A percentile compares a stretch with the other conserved stretches of the same genome.
Conservation (phyloP, 2,797 vertebrate genomes). For the Eidolon dupreanum region DNA sequence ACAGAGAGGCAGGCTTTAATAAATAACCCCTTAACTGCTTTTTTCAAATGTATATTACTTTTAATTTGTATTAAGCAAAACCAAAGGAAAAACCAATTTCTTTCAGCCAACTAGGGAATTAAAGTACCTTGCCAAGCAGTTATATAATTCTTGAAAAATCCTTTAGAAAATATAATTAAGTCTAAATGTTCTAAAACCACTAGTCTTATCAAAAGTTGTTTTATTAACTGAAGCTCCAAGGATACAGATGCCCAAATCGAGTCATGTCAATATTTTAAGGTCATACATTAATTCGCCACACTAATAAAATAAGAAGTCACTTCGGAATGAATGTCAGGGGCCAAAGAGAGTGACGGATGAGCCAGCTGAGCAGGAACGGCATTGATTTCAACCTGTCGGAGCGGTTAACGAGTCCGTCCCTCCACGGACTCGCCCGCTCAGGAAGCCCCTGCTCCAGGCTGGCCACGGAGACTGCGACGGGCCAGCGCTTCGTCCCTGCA, state of each 20-base stretch:
- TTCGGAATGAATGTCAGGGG: neutral
- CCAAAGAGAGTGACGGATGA: neutral
- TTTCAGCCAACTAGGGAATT: constrained; percentile 69
- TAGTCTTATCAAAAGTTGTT: constrained; percentile 69
- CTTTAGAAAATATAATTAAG: constrained; percentile 73
- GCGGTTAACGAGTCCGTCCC: neutral
- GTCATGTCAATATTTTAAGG: constrained; percentile 49
- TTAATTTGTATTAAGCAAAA: constrained; percentile 79
- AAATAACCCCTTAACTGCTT: constrained; percentile 76
- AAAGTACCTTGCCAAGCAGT: constrained; percentile 67
- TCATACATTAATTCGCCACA: constrained; percentile 6
- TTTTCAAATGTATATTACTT: constrained; percentile 77
- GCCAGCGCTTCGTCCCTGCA: neutral
- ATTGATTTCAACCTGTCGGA: neutral
- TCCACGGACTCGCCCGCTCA: neutral
- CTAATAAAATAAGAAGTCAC: constrained; percentile 21
- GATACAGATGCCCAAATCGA: constrained; percentile 49
- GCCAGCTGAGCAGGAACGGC: neutral
- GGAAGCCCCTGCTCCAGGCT: neutral
- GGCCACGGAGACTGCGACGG: neutral
- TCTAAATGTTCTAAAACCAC: constrained; percentile 69
- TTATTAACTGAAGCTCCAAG: constrained; percentile 66
- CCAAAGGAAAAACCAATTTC: constrained; percentile 71
- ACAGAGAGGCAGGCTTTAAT: constrained; percentile 64
- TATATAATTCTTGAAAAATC: constrained; percentile 69